These are phyloP conservation scores for Anthopleura xanthogrammica DNA, from an alignment of 92 coral and sea anemone genomes.

Conservation along the genomic window DNA sequence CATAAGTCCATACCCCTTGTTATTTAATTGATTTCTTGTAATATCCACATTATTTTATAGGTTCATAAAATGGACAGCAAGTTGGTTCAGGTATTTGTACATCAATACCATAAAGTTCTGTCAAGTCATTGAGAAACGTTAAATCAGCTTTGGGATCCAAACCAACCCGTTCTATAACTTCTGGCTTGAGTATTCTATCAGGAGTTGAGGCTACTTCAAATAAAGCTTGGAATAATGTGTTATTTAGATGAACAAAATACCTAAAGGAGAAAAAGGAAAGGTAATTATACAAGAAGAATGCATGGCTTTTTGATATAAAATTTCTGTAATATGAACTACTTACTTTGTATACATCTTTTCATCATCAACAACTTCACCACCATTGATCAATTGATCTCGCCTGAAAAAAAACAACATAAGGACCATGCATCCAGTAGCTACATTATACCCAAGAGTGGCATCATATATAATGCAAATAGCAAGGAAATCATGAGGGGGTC, in stretches of 20 bases:
- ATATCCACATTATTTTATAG: slow-evolving; percentile 11
- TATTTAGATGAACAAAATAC: slow-evolving; percentile 92
- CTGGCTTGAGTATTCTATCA: slow-evolving; percentile 80
- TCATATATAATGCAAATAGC: no score
- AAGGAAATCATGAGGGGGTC: no score
- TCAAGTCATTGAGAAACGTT: slow-evolving; percentile 73
- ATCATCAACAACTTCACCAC: slow-evolving; percentile 93
- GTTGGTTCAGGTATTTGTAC: slow-evolving; percentile 84
- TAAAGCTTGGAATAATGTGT: slow-evolving; percentile 81
- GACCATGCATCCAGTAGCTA: no score
- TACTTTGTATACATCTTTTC: slow-evolving; percentile 95
- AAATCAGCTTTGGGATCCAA: slow-evolving; percentile 90
- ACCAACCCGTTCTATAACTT: slow-evolving; percentile 73
- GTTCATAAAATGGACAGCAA: slow-evolving; percentile 83
- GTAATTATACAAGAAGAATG: not conserved
- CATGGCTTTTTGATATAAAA: no score
- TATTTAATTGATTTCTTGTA: not conserved
- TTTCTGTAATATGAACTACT: not conserved
- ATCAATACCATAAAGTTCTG: slow-evolving; percentile 87
- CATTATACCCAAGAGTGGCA: no score
- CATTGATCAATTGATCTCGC: slow-evolving; percentile 79
- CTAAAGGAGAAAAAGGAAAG: slow-evolving; percentile 30
- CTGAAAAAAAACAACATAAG: slow-evolving; percentile 22
- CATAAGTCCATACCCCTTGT: not conserved
- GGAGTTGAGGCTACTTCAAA: slow-evolving; percentile 93